A percentile compares a stretch with the other conserved stretches of the same genome.
phyloP scores from a whole-genome alignment of 1,140 invertebrate genomes.

The Subanguina moxae region DNA sequence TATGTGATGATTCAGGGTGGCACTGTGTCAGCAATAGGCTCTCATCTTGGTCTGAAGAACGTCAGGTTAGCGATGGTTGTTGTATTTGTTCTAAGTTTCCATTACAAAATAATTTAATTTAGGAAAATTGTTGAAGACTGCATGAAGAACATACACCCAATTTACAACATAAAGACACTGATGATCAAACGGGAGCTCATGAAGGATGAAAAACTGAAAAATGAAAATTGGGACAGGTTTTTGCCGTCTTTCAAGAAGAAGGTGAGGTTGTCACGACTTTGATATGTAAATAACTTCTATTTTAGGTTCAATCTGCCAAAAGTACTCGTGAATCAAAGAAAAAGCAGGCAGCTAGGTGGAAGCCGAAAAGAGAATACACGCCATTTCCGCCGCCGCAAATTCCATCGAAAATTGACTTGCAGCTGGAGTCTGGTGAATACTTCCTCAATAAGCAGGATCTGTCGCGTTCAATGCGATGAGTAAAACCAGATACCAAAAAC shows the following conservation, averaged over 20 bases:
- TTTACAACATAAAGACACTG: conserved; percentile 94
- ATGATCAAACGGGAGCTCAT: conserved; percentile 95
- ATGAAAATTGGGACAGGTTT: conserved; percentile 95
- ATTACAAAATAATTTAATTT: conserved; percentile 19
- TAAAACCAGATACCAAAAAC: too few relatives aligned
- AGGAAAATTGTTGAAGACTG: conserved; percentile 88
- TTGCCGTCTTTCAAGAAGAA: conserved; percentile 91
- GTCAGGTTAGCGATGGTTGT: too few relatives aligned
- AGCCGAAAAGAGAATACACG: conserved; percentile 83
- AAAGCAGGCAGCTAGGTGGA: conserved; percentile 68
- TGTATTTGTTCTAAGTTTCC: conserved; percentile 9
- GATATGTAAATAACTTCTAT: too few relatives aligned
- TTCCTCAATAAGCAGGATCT: conserved; percentile 72
- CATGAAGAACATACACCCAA: conserved; percentile 99
- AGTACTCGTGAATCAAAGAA: conserved; percentile 77
- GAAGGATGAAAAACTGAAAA: conserved; percentile 78
- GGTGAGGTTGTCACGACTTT: too few relatives aligned
- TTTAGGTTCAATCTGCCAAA: conserved; percentile 62
- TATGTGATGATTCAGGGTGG: conserved; percentile 77
- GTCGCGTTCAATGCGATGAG: too few relatives aligned
- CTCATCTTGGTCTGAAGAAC: conserved; percentile 86
- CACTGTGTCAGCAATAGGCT: conserved; percentile 91
- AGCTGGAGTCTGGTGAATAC: conserved; percentile 88
- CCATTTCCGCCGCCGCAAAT: conserved; percentile 90
- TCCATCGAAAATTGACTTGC: conserved; percentile 76